Base-by-base conservation (phyloP, 2,888 invertebrate species). In the Coelinius sp. region DNA sequence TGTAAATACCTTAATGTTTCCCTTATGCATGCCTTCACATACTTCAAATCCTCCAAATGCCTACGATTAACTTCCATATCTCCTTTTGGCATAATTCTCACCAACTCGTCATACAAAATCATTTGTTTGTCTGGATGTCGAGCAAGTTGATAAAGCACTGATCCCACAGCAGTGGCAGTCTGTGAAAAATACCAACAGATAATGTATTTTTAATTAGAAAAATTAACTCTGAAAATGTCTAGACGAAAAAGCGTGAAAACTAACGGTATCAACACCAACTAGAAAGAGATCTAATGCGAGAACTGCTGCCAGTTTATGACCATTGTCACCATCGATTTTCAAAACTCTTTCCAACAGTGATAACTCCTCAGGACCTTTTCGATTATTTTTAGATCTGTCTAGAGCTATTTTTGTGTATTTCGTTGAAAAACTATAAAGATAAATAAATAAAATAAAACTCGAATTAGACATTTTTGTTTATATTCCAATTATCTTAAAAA, bases 211-310 rank as follows among this genome's bases (percentile, higher is more conserved):
- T 41, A 38, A 44, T 68, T 24, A 69, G 12, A 68, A 53, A n/a
- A n/a, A n/a, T 38, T 1, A 10, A 38, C 10, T 6, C 8, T 7
- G 6, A 7, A 38, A 38, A 38, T 38, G 31, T 4, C 41, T 31
- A 31, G 31, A 31, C 31, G 31, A 31, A n/a, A n/a, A n/a, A n/a
- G n/a, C n/a, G n/a, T n/a, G n/a, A n/a, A 49, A 59, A 81, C 88
- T 83, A 84, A 93, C 94, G 81, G 95, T 94, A 79, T 94, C 94
- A 53, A 95, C 92, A n/a, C 94, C 94, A 35, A 95, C 95, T 7
- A 93, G 88, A 83, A 94, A 94, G 85, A 95, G 89, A 77, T 95
- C 94, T 3, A 94, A 86, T 0, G 94, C 92, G 2, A 94, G 91
- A 41, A 93, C 91, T n/a, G 91, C 90, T 0, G 94, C 92, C 0